These are phyloP conservation scores for Mobula hypostoma DNA, from an alignment of 2,113 vertebrate genomes.

Conservation along the genomic window DNA sequence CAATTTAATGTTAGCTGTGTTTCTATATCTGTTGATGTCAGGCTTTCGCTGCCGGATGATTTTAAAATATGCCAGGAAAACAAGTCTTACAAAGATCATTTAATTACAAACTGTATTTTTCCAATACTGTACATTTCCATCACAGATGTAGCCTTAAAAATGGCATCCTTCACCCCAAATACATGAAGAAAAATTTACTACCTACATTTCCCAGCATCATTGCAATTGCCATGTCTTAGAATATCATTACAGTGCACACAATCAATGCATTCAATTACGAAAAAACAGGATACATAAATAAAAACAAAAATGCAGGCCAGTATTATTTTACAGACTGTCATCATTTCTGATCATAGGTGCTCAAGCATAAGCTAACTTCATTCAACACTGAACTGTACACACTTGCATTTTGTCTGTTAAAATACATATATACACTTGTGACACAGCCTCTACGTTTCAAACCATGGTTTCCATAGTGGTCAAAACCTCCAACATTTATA, in stretches of 20 bases:
- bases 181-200: not conserved
- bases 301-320: not conserved
- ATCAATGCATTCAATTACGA: conserved; percentile 30
- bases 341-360: not conserved
- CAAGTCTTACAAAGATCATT: conserved; percentile 32
- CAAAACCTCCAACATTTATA: conserved; percentile 62
- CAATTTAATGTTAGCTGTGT: not conserved
- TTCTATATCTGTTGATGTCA: not conserved
- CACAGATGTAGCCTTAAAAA: conserved; percentile 29
- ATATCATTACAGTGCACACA: not conserved
- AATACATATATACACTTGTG: conserved; percentile 32
- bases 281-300: not conserved
- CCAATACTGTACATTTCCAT: conserved; percentile 29
- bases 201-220: conserved; percentile 4
- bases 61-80: not conserved
- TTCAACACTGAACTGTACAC: conserved; percentile 37
- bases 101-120: conserved; percentile 34
- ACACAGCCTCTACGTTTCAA: conserved; percentile 34
- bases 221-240: conserved; percentile 26
- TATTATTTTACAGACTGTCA: conserved; percentile 7
- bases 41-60: not conserved
- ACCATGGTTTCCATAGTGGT: conserved; percentile 58
- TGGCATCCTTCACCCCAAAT: not conserved
- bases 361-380: conserved; percentile 9
- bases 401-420: conserved; percentile 38